phyloP scores from a whole-genome alignment of 1,140 invertebrate species.

The Ptiloglossa arizonensis region DNA sequence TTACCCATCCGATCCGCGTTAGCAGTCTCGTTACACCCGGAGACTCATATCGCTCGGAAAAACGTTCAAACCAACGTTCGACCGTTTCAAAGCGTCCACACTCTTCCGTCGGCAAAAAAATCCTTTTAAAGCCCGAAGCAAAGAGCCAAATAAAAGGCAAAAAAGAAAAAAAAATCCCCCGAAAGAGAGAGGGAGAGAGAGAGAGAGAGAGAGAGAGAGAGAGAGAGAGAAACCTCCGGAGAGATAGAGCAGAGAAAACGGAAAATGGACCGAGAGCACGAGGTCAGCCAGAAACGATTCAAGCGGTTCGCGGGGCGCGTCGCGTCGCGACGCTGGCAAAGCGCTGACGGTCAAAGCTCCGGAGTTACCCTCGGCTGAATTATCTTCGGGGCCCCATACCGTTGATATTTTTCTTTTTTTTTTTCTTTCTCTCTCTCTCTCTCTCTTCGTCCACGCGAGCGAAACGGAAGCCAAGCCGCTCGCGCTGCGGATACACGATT shows the following conservation, averaged over 20 bases:
- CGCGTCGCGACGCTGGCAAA: not conserved
- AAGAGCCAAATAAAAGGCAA: slow-evolving; percentile 1
- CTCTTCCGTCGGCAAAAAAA: slow-evolving; percentile 3
- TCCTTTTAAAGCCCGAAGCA: slow-evolving; percentile 17
- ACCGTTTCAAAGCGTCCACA: slow-evolving; percentile 14
- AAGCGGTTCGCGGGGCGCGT: not conserved
- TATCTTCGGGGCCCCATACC: too few species aligned
- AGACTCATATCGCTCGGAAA: not conserved
- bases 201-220: too few species aligned
- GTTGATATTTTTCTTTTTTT: too few species aligned
- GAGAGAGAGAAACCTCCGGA: too few species aligned
- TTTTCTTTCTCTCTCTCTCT: too few species aligned
- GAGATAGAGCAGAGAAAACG: not conserved
- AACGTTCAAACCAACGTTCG: not conserved
- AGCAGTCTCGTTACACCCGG: not conserved
- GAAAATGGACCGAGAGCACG: slow-evolving; percentile 33
- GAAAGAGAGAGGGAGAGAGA: too few species aligned
- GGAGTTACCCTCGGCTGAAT: not conserved
- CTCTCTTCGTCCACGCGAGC: not conserved
- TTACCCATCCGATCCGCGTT: not conserved
- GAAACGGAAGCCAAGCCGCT: not conserved
- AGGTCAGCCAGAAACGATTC: slow-evolving; percentile 36
- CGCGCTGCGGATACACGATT: slow-evolving; percentile 32
- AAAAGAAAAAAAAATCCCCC: too few species aligned
- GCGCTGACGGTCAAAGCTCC: slow-evolving; percentile 19